These are phyloP conservation scores for Ctenosaura bakeri DNA, from an alignment of 2,797 vertebrate genomes.

Conservation along the genomic window DNA sequence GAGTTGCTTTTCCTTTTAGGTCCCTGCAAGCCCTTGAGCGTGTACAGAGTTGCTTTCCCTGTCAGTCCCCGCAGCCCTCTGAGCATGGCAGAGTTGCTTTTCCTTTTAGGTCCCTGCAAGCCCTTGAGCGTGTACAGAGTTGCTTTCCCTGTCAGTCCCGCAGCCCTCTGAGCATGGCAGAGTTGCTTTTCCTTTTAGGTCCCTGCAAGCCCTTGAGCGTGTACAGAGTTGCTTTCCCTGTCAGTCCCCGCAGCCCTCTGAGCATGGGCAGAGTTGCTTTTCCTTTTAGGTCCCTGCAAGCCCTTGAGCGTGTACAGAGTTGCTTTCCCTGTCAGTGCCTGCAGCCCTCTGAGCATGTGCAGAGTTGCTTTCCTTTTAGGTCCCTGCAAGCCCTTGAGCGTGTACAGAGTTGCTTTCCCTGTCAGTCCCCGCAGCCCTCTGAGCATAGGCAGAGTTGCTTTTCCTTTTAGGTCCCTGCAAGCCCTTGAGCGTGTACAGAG, in stretches of 20 bases:
- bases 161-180: too few relatives aligned
- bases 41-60: not conserved
- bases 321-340: too few relatives aligned
- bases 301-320: not conserved
- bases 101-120: too few relatives aligned
- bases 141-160: too few relatives aligned
- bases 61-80: not conserved
- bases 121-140: too few relatives aligned
- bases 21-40: not conserved
- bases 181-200: too few relatives aligned
- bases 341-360: too few relatives aligned
- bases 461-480: too few relatives aligned
- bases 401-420: not conserved
- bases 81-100: not conserved
- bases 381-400: not conserved
- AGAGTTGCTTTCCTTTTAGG: too few relatives aligned
- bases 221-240: not conserved
- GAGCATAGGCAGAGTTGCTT: not conserved
- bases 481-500: not conserved
- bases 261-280: not conserved
- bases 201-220: not conserved
- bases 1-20: too few relatives aligned
- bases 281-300: too few relatives aligned
- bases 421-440: not conserved
- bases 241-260: not conserved